Conservation (phyloP, 2,888 invertebrate species). For the Microchrysa polita region DNA sequence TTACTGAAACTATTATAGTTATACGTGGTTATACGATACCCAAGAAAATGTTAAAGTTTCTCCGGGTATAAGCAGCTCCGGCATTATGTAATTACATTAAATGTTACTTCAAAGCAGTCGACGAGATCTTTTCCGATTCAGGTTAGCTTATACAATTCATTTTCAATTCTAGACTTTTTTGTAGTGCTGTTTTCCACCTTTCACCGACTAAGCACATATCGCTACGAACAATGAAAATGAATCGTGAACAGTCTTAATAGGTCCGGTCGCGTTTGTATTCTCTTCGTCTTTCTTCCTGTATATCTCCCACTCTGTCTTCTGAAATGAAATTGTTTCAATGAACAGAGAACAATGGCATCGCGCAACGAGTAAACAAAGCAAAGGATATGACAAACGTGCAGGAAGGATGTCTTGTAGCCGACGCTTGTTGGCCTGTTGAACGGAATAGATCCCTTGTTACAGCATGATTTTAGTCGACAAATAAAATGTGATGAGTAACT, state of each 20-base stretch:
- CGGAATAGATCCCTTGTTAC: neutral
- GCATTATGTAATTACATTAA: neutral
- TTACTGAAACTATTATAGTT: neutral
- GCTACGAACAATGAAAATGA: neutral
- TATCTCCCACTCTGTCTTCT: neutral
- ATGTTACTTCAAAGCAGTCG: neutral
- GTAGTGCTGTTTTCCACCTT: neutral
- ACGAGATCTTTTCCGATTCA: neutral
- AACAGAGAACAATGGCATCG: neutral
- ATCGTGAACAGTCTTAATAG: neutral
- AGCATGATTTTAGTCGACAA: neutral
- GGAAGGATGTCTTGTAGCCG: conserved; percentile 13
- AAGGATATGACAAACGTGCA: conserved; percentile 12
- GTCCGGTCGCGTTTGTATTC: too few species aligned
- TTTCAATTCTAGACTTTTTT: too few species aligned
- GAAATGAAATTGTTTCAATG: conserved; percentile 1
- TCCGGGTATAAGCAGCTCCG: too few species aligned
- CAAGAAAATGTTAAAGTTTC: neutral
- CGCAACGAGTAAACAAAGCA: neutral
- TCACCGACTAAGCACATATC: neutral
- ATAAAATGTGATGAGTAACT: too few species aligned
- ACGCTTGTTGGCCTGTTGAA: conserved; percentile 2
- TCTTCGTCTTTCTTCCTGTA: neutral
- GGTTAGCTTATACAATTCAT: too few species aligned
- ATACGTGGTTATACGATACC: too few species aligned